Conservation (phyloP, 2,888 invertebrate genomes). For the Chirona hameri region DNA sequence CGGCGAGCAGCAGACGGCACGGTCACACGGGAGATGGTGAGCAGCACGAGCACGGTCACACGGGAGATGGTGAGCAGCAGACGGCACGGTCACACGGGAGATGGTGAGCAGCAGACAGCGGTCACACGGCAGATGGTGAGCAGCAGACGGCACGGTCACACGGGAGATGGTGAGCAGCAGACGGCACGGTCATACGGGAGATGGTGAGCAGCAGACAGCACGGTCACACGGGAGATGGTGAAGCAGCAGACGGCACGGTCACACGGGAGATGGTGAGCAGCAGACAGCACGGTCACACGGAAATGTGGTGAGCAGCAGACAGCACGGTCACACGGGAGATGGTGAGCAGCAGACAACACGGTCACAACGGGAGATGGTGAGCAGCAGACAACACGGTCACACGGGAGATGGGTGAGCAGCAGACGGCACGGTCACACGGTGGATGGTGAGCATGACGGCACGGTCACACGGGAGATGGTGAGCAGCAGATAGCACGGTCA, state of each 20-base stretch:
- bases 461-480: too few species aligned
- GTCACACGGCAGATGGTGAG: neutral
- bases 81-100: conserved; percentile 50
- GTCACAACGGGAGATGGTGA: conserved; percentile 50
- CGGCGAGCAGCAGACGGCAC: neutral
- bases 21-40: conserved; percentile 49
- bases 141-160: conserved; percentile 49
- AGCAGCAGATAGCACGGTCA: too few species aligned
- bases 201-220: neutral
- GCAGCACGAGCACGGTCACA: conserved; percentile 53
- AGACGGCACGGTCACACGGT: conserved; percentile 49
- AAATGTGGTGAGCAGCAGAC: neutral
- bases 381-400: conserved; percentile 49
- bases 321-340: conserved; percentile 51
- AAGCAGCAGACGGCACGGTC: conserved; percentile 49
- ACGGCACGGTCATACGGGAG: too few species aligned
- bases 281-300: too few species aligned
- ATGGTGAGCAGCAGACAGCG: conserved; percentile 37
- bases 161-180: conserved; percentile 41
- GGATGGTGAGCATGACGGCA: conserved; percentile 39
- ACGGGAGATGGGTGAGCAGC: conserved; percentile 39
- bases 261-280: conserved; percentile 42
- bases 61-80: conserved; percentile 39
- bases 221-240: conserved; percentile 50
- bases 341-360: neutral